Evolutionary conservation across 2,888 invertebrate genomes (phyloP), one percentile per base, ranked within the genome.

Genomic region (Microctonus aethiopoides): DNA sequence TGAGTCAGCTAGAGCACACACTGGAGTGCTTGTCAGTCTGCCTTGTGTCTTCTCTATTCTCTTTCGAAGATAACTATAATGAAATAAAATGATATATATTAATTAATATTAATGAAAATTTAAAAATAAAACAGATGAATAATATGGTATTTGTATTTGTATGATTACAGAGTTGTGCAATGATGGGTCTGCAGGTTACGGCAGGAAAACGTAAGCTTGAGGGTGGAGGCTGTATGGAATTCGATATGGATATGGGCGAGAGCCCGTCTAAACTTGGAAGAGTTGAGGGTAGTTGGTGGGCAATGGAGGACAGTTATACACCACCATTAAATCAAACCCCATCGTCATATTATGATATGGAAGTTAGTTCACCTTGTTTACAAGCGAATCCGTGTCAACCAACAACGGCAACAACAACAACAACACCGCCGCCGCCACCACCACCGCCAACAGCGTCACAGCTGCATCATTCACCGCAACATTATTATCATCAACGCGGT

Each of bases 121-220:
- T 26, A 34, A 65, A 39, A 24, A 54, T 26, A 10, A 26, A 26
- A 54, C 10, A 26, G 22, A 32, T 52, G 46, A 29, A 36, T n/a
- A 29, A 29, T 10, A 63, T 13, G 9, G 59, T 36, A 68, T 34
- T 56, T n/a, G n/a, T n/a, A 16, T 51, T 22, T 57, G 70, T 73
- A 36, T 22, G 56, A 65, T 84, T 82, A 5, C 87, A 89, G 89
- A 89, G 89, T 87, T 89, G 89, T 90, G 91, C 91, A 90, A 91
- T 91, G 90, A 92, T 92, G 92, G 92, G 92, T 91, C 89, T 92
- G 88, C 92, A 92, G 90, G 91, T 91, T 85, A 90, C 91, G 87
- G 90, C 91, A 87, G 90, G 90, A 83, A 90, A 92, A 91, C 90
- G 91, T 88, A 90, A 92, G 88, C 88, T 90, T 85, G 90, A 91